phyloP scores from a whole-genome alignment of 2,888 invertebrate species.

The Microctonus hyperodae region DNA sequence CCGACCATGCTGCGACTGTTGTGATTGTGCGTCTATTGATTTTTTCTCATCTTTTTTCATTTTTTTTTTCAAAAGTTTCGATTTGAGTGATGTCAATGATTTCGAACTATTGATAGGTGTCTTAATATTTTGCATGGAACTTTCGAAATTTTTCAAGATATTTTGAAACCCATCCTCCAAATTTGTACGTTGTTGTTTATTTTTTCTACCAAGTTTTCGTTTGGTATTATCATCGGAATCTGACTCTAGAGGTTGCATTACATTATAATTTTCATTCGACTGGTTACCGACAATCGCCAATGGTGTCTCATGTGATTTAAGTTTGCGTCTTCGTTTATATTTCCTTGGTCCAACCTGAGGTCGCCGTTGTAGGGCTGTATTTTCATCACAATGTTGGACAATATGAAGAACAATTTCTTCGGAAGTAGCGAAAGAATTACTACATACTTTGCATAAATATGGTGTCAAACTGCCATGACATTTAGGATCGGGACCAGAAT shows the following conservation, averaged over 20 bases:
- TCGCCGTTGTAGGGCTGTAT: conserved; percentile 81
- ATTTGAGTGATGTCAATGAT: conserved; percentile 51
- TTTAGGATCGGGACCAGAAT: conserved; percentile 81
- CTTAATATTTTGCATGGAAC: conserved; percentile 60
- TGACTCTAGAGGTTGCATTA: conserved; percentile 48
- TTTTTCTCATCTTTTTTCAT: conserved; percentile 59
- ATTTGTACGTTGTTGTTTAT: conserved; percentile 53
- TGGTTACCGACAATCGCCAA: conserved; percentile 32
- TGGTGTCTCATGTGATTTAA: conserved; percentile 70
- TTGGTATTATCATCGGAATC: conserved; percentile 61
- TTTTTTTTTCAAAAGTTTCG: conserved; percentile 56
- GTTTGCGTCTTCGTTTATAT: conserved; percentile 80
- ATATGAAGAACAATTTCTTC: conserved; percentile 81
- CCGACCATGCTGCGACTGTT: conserved; percentile 64
- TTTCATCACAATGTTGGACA: conserved; percentile 85
- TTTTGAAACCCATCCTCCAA: conserved; percentile 60
- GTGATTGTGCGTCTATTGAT: conserved; percentile 51
- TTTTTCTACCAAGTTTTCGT: conserved; percentile 56
- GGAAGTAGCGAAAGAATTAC: conserved; percentile 73
- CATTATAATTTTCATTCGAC: conserved; percentile 52
- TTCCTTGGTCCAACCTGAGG: conserved; percentile 82
- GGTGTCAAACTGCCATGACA: conserved; percentile 70
- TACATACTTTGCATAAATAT: conserved; percentile 80
- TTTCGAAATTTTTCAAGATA: conserved; percentile 59
- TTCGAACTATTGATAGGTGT: conserved; percentile 64